Base-by-base conservation (phyloP, 2,888 invertebrate species). In the Pseudococcus longispinus region DNA sequence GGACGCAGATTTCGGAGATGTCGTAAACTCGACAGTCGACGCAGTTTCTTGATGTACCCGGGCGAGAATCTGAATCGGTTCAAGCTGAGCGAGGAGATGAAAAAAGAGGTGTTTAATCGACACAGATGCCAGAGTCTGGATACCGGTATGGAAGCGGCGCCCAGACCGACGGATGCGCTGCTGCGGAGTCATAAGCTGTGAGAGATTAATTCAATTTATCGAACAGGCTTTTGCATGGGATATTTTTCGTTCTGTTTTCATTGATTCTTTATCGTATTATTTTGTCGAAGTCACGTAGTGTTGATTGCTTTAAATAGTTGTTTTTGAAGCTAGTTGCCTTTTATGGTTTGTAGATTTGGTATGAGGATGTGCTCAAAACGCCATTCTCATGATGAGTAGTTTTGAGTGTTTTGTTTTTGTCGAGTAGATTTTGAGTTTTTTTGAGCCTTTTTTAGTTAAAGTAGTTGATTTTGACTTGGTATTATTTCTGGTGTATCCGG, bases 161-260 rank as follows among this genome's bases (percentile, higher is more conserved):
- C 29, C 11, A 44, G 37, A 18, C 29, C 26, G 74, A 20, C 42
- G 20, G 37, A 60, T 88, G 88, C 86, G 83, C 85, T 88, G 51
- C 86, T 83, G 77, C 87, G 88, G 55, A 83, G 89, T 88, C 89
- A 89, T 89, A 89, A 89, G 89, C 89, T 89, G 89, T 89, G 89
- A 89, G 89, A 89, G 55, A 70, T 46, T 88, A 89, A 60, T 84
- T 60, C 60, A 60, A 60, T 60, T 46, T 60, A 60, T 8, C 60
- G 13, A 60, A 60, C 23, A 9, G 65, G 60, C 65, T 84, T 55
- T 86, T 23, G 77, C 65, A 44, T 70, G 44, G 51, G 26, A 29
- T 29, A 37, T 42, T 23, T 55, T 26, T 29, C 74, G 18, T 18
- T 60, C 5, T 60, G 15, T 32, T 29, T 74, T 74, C 74, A 8